Evolutionary conservation across 2,113 vertebrate genomes (phyloP).

Genomic region (Oryzias woworae): DNA sequence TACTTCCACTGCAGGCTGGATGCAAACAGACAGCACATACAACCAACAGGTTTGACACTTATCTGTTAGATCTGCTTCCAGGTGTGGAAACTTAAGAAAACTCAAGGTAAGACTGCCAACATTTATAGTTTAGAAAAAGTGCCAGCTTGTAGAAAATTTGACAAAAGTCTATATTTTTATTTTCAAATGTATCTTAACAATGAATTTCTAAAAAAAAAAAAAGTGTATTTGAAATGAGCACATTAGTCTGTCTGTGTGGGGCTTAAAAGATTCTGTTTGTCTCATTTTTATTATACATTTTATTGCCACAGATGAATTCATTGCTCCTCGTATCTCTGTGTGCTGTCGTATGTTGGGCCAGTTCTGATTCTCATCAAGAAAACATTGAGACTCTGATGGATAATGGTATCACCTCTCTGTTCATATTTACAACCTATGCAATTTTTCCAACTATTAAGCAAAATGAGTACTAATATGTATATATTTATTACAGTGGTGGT

Average conservation of each 20-base stretch:
- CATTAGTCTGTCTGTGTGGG: no score
- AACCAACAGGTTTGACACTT: background rate
- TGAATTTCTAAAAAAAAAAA: no score
- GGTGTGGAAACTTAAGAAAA: background rate
- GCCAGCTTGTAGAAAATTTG: no score
- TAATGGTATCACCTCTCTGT: constrained; percentile 54
- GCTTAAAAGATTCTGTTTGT: background rate
- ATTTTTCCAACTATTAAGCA: background rate
- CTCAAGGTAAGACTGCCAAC: constrained; percentile 39
- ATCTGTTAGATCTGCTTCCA: background rate
- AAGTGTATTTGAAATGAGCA: no score
- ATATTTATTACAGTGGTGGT: constrained; percentile 58
- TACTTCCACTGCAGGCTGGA: constrained; percentile 7
- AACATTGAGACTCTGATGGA: constrained; percentile 47
- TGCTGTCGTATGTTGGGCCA: constrained; percentile 15
- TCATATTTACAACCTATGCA: background rate
- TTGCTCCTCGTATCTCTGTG: constrained; percentile 44
- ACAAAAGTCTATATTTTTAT: no score
- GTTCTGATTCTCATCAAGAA: background rate
- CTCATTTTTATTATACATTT: background rate
- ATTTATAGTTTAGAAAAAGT: background rate
- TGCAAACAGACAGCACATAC: constrained; percentile 9
- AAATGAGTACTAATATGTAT: background rate
- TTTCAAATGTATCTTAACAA: no score
- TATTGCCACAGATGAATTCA: constrained; percentile 60